Percentiles rank a stretch among this genome's conserved stretches.
Evolutionary conservation across 2,888 invertebrate genomes (phyloP).

Genomic region (Drosophila niveifrons): DNA sequence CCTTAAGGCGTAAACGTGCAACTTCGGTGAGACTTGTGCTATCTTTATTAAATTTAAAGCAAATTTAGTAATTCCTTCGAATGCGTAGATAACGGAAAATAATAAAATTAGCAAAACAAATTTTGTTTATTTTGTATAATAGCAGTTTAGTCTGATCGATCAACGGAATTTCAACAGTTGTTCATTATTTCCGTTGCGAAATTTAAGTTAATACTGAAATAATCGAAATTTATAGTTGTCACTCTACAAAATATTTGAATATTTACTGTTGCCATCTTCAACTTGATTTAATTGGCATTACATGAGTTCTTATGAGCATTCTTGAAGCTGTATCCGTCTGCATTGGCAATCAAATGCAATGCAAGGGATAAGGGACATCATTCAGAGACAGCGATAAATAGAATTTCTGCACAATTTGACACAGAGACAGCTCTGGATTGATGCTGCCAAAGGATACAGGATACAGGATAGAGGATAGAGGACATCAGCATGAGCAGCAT

Average conservation of each 20-base stretch:
- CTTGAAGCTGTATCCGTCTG: constrained; percentile 32
- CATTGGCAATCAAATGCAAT: constrained; percentile 26
- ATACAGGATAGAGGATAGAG: not conserved
- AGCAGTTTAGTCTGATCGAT: too few relatives aligned
- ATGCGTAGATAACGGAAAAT: not conserved
- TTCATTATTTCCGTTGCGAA: too few relatives aligned
- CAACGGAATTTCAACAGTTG: too few relatives aligned
- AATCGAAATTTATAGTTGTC: not conserved
- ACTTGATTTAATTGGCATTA: constrained; percentile 13
- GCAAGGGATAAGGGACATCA: constrained; percentile 5
- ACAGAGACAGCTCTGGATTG: constrained; percentile 27
- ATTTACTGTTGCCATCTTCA: not conserved
- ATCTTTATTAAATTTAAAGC: not conserved
- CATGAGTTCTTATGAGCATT: constrained; percentile 9
- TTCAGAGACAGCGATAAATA: constrained; percentile 64
- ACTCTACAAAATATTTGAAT: not conserved
- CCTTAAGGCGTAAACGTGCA: not conserved
- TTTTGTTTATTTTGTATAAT: too few relatives aligned
- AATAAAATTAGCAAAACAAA: not conserved
- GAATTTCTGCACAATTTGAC: constrained; percentile 79
- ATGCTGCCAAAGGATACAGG: constrained; percentile 22
- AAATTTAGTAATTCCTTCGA: not conserved
- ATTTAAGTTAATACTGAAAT: not conserved
- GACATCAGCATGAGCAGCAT: not conserved
- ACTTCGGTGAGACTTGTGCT: not conserved